Percentiles rank a stretch among this genome's conserved stretches.
These are phyloP conservation scores for Drosophila differens DNA, from an alignment of 2,888 invertebrate genomes.

Conservation along the genomic window DNA sequence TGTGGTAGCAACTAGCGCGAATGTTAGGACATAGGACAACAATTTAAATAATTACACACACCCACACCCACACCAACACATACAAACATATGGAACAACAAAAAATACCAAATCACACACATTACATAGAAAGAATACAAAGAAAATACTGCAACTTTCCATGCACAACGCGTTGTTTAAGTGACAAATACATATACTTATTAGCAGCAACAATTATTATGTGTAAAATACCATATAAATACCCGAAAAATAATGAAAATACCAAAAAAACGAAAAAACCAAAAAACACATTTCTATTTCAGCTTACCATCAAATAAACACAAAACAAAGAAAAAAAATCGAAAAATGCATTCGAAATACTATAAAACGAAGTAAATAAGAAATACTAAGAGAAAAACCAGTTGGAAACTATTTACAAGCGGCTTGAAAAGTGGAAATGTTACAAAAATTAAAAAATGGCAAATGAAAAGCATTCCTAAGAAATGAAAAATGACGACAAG, in stretches of 20 bases:
- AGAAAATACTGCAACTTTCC: conserved; percentile 39
- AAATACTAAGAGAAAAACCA: conserved; percentile 36
- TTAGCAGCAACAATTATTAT: conserved; percentile 45
- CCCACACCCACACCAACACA: conserved; percentile 6
- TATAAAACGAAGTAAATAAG: conserved; percentile 4
- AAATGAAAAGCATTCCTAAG: conserved; percentile 10
- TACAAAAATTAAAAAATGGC: conserved; percentile 1
- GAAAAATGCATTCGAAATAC: conserved; percentile 23
- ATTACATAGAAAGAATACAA: background rate
- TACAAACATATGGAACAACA: conserved; percentile 4
- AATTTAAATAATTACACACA: conserved; percentile 30
- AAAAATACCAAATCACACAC: conserved; percentile 14
- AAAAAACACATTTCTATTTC: conserved; percentile 12
- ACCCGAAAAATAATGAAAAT: conserved; percentile 10
- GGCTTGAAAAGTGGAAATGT: conserved; percentile 15
- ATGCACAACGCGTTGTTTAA: conserved; percentile 53
- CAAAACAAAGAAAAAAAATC: conserved; percentile 2
- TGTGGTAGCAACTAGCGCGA: conserved; percentile 30
- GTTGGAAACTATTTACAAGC: conserved; percentile 63
- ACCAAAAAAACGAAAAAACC: conserved; percentile 9
- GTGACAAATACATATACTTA: conserved; percentile 30
- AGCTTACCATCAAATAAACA: conserved; percentile 17
- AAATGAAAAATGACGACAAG: conserved; percentile 23
- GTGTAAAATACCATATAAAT: conserved; percentile 46
- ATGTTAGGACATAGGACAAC: conserved; percentile 12